Percentiles rank a stretch among this genome's conserved stretches.
These are phyloP conservation scores for Ataeniobius toweri DNA, from an alignment of 2,797 vertebrate species.

Conservation along the genomic window DNA sequence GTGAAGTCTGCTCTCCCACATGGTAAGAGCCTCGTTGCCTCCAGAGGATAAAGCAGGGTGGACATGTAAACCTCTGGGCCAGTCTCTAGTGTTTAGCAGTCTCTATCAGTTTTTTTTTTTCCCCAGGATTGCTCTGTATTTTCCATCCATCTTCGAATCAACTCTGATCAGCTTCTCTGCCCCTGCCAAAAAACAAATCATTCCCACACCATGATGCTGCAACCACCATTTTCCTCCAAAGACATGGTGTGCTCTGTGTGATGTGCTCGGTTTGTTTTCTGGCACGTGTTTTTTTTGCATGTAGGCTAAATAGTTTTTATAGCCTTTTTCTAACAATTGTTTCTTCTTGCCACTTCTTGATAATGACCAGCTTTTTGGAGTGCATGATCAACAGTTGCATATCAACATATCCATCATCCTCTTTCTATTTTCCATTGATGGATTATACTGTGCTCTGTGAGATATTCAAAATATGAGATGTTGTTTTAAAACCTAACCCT, in stretches of 20 bases:
- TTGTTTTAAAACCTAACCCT: no score
- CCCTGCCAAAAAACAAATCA: background rate
- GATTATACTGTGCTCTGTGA: background rate
- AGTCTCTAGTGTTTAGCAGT: background rate
- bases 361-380: background rate
- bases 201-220: background rate
- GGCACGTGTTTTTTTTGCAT: background rate
- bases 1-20: constrained; percentile 57
- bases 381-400: background rate
- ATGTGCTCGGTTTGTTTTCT: background rate
- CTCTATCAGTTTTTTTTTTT: background rate
- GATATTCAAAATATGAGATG: no score
- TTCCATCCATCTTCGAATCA: background rate
- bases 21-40: constrained; percentile 60
- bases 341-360: no score
- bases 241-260: background rate
- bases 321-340: no score
- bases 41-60: constrained; percentile 44
- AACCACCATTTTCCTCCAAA: background rate
- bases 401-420: no score
- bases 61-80: constrained; percentile 20
- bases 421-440: no score
- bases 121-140: background rate
- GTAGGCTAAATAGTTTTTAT: background rate
- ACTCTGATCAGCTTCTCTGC: background rate